Percentiles rank a stretch among this genome's conserved stretches.
Conservation (phyloP, 2,113 vertebrate species). For the Elaphurus davidianus region DNA sequence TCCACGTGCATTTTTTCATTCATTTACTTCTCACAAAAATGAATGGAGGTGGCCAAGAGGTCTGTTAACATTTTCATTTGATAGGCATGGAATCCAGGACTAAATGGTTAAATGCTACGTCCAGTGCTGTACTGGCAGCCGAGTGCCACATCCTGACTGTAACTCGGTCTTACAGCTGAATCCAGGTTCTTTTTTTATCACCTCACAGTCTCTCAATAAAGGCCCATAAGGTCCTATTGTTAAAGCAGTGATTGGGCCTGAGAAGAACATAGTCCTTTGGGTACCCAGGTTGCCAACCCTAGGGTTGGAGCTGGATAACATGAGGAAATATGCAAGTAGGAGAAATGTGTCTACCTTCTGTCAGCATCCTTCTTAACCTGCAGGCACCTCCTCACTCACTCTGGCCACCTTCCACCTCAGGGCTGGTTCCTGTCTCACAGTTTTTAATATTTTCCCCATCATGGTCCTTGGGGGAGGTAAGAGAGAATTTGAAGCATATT, state of each 20-base stretch:
- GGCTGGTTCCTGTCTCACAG: background rate
- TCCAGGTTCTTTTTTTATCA: background rate
- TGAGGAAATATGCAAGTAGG: background rate
- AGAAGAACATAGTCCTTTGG: background rate
- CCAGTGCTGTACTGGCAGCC: fast-evolving
- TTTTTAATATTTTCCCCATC: background rate
- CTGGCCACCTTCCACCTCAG: background rate
- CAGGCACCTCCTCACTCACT: background rate
- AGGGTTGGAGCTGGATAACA: background rate
- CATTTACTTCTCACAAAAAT: background rate
- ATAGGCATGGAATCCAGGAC: background rate
- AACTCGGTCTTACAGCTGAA: background rate
- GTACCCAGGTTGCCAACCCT: too few relatives aligned
- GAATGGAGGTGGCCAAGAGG: background rate
- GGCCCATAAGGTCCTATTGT: background rate
- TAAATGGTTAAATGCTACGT: background rate
- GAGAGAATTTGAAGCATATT: background rate
- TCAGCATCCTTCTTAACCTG: background rate
- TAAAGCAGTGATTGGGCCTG: background rate
- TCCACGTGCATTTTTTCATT: background rate
- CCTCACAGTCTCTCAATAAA: background rate
- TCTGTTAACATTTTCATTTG: background rate
- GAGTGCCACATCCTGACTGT: background rate
- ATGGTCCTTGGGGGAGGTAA: background rate
- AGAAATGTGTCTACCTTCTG: background rate